These are phyloP conservation scores for Myopa tessellatipennis DNA, from an alignment of 2,888 invertebrate genomes.

Conservation along the genomic window DNA sequence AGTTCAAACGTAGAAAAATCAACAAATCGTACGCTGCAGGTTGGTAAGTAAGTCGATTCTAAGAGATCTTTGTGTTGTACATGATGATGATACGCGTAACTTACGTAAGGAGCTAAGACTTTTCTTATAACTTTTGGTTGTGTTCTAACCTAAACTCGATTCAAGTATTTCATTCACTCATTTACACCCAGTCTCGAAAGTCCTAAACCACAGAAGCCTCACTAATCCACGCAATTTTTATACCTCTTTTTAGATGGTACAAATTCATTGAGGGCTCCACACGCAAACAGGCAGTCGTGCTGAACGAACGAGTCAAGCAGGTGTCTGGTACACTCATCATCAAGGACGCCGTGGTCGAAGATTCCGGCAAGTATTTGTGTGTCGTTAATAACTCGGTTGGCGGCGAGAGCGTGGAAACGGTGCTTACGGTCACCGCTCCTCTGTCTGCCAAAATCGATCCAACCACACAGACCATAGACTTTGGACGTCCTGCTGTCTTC, in stretches of 20 bases:
- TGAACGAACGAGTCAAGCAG: slow-evolving; percentile 90
- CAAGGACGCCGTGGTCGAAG: slow-evolving; percentile 88
- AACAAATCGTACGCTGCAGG: not conserved
- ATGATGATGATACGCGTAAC: not conserved
- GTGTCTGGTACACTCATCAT: slow-evolving; percentile 95
- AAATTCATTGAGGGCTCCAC: slow-evolving; percentile 90
- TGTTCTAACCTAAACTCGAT: slow-evolving; percentile 30
- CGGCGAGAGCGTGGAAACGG: slow-evolving; percentile 91
- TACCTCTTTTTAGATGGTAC: slow-evolving; percentile 84
- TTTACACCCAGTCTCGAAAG: slow-evolving; percentile 46
- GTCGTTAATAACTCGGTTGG: slow-evolving; percentile 96
- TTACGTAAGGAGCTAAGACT: not conserved
- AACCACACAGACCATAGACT: slow-evolving; percentile 90
- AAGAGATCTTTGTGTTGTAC: slow-evolving; percentile 29
- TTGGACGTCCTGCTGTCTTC: slow-evolving; percentile 90
- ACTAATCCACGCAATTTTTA: not conserved
- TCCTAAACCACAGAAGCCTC: not conserved
- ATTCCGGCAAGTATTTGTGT: slow-evolving; percentile 94
- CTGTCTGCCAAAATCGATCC: slow-evolving; percentile 90
- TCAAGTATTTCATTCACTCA: slow-evolving; percentile 50
- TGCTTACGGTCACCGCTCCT: slow-evolving; percentile 91
- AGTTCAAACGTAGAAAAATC: not conserved
- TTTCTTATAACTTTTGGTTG: slow-evolving; percentile 12
- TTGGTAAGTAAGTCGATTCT: not conserved
- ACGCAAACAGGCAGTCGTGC: slow-evolving; percentile 87